Conservation (phyloP, 2,113 vertebrate species). For the Tupaia chinensis region DNA sequence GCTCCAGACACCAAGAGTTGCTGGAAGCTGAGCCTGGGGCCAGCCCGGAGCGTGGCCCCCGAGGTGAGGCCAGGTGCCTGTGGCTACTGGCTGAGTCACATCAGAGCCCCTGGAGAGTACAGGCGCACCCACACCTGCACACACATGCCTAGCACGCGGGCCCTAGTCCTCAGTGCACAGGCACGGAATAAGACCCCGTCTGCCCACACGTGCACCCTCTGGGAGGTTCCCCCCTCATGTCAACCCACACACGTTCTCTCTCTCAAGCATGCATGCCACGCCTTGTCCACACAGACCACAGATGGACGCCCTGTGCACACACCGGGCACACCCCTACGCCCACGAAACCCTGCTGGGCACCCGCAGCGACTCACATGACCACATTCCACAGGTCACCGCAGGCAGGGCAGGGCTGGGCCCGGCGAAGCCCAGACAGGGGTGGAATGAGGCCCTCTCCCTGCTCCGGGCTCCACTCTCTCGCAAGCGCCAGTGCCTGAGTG, state of each 20-base stretch:
- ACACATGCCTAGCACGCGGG: accelerated
- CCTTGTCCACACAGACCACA: background rate
- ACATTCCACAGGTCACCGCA: background rate
- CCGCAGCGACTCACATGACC: background rate
- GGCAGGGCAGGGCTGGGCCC: background rate
- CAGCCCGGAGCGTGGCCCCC: background rate
- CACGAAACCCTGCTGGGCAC: background rate
- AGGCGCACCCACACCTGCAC: too few species aligned
- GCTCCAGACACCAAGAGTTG: background rate
- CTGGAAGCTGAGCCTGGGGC: background rate
- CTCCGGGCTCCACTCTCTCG: background rate
- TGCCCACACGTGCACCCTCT: background rate
- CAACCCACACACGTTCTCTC: background rate
- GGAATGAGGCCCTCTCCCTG: background rate
- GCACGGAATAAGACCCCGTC: background rate
- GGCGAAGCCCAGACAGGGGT: background rate
- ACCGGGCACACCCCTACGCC: background rate
- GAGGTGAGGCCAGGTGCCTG: background rate
- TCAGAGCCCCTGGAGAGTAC: background rate
- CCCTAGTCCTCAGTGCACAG: background rate
- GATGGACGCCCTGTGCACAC: background rate
- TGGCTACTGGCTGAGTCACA: background rate
- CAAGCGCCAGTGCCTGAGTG: background rate
- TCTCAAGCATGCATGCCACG: too few species aligned
- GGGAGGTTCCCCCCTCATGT: background rate